A percentile compares a stretch with the other conserved stretches of the same genome.
phyloP scores from a whole-genome alignment of 2,888 invertebrate species.

The Octonoba sinensis region DNA sequence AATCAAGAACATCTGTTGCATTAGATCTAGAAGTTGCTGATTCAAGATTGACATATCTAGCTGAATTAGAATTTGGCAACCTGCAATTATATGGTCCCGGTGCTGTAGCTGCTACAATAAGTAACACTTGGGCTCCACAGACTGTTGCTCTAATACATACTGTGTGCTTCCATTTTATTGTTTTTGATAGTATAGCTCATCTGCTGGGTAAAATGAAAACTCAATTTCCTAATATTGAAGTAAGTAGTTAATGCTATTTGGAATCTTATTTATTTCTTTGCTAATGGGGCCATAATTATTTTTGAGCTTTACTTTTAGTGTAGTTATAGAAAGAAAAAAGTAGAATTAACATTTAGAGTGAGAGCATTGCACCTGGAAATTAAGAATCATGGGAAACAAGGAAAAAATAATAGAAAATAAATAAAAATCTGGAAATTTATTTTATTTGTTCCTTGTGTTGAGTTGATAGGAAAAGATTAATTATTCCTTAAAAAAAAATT shows the following conservation, averaged over 20 bases:
- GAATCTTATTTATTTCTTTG: background rate
- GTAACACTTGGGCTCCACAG: conserved; percentile 75
- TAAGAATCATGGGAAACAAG: no score
- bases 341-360: no score
- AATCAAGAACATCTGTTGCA: conserved; percentile 37
- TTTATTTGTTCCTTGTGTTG: no score
- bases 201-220: conserved; percentile 82
- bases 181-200: conserved; percentile 84
- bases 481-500: no score
- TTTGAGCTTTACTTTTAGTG: no score
- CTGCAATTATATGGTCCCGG: conserved; percentile 61
- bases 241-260: conserved; percentile 9
- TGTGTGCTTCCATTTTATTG: conserved; percentile 89
- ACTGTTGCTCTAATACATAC: conserved; percentile 83
- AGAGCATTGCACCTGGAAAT: no score
- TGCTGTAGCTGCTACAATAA: conserved; percentile 55
- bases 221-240: conserved; percentile 85
- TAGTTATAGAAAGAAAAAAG: no score
- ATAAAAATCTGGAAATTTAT: no score
- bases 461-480: no score
- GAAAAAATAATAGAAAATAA: no score
- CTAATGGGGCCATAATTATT: no score
- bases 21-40: conserved; percentile 58
- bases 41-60: conserved; percentile 49
- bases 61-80: conserved; percentile 60